A percentile compares a stretch with the other conserved stretches of the same genome.
Conservation (phyloP, 2,888 invertebrate genomes). For the Tinea trinotella region DNA sequence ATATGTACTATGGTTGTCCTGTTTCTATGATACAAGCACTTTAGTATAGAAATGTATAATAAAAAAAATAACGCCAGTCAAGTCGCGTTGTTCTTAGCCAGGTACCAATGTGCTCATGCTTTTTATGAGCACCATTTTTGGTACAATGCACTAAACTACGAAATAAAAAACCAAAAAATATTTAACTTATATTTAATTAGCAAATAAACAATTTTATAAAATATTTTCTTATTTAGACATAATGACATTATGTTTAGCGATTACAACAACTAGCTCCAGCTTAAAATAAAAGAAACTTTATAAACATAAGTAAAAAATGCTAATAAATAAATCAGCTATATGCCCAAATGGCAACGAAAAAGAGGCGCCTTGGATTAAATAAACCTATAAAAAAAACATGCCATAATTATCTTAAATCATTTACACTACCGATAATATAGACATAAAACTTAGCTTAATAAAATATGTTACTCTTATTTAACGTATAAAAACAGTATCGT, state of each 20-base stretch:
- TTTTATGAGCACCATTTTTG: too few relatives aligned
- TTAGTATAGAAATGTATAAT: too few relatives aligned
- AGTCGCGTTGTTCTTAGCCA: too few relatives aligned
- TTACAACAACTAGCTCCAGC: constrained; percentile 53
- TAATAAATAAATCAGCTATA: constrained; percentile 68
- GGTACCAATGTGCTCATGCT: too few relatives aligned
- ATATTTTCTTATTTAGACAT: constrained; percentile 61
- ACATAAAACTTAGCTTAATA: constrained; percentile 30
- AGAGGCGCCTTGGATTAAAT: constrained; percentile 43
- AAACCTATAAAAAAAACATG: constrained; percentile 68
- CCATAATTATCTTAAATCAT: constrained; percentile 59
- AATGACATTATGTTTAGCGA: constrained; percentile 49
- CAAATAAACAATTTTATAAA: constrained; percentile 72
- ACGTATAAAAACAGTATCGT: too few relatives aligned
- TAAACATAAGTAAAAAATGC: constrained; percentile 61
- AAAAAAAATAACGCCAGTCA: too few relatives aligned
- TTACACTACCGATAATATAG: constrained; percentile 48
- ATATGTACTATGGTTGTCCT: too few relatives aligned
- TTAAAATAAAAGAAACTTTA: constrained; percentile 52
- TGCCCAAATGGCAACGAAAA: constrained; percentile 55
- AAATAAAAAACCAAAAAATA: constrained; percentile 22
- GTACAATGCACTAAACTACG: neutral
- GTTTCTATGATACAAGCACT: too few relatives aligned
- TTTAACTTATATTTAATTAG: constrained; percentile 77
- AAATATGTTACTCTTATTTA: too few relatives aligned